These are phyloP conservation scores for Quadroppia sp. DNA, from an alignment of 2,888 invertebrate species.

Conservation along the genomic window DNA sequence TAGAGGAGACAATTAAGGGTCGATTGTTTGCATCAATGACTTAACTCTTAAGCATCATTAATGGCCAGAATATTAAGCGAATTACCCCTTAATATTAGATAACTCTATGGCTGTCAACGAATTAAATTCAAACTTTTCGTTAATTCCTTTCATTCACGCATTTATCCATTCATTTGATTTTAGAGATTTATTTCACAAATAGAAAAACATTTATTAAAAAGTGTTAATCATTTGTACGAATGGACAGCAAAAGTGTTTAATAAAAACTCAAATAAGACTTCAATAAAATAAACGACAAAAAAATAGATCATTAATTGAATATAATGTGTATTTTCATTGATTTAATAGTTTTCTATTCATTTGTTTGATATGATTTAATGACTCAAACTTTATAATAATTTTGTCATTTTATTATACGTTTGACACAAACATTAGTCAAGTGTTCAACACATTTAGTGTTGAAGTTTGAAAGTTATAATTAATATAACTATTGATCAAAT, in stretches of 20 bases:
- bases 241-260: no score
- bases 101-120: background rate
- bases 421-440: no score
- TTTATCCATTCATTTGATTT: background rate
- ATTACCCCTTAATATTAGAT: background rate
- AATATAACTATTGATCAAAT: no score
- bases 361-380: no score
- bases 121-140: background rate
- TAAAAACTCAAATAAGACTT: no score
- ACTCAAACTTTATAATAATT: no score
- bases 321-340: no score
- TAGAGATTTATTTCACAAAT: background rate
- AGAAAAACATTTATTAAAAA: background rate
- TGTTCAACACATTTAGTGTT: no score
- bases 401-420: no score
- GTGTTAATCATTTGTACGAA: background rate
- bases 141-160: conserved; percentile 15
- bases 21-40: background rate
- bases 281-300: no score
- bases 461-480: background rate
- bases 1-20: background rate
- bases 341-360: no score
- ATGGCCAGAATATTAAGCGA: background rate
- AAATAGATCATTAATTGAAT: no score
- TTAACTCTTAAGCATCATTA: conserved; percentile 15